Percentiles rank a stretch among this genome's conserved stretches.
phyloP scores from a whole-genome alignment of 92 coral and sea anemone genomes.

The Porites lobata region DNA sequence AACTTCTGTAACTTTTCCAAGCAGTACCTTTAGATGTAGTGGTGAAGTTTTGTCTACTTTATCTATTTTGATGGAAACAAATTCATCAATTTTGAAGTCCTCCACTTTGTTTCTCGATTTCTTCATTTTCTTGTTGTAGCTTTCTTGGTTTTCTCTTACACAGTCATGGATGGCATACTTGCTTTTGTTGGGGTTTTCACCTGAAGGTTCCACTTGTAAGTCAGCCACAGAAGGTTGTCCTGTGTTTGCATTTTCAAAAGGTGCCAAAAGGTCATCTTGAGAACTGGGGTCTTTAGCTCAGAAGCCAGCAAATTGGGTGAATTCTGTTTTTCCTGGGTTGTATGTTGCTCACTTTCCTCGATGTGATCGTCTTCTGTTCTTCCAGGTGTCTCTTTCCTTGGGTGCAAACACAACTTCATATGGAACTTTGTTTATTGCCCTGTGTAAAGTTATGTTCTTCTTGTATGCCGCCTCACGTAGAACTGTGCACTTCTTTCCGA shows the following conservation, averaged over 20 bases:
- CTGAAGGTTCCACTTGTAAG: conserved; percentile 8
- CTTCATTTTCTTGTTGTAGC: conserved; percentile 29
- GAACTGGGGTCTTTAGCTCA: not conserved
- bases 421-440: not conserved
- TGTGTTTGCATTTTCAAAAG: conserved; percentile 8
- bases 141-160: conserved; percentile 6
- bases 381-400: conserved; percentile 10
- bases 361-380: not conserved
- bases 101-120: conserved; percentile 8
- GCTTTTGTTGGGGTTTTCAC: conserved; percentile 3
- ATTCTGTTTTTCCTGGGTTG: conserved; percentile 11
- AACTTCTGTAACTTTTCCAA: no score
- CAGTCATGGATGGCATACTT: conserved; percentile 9
- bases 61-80: no score
- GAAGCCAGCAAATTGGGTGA: conserved; percentile 14
- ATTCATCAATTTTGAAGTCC: not conserved
- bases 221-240: conserved; percentile 6
- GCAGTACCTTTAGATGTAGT: not conserved
- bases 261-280: conserved; percentile 16
- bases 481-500: conserved; percentile 1
- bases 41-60: conserved; percentile 5
- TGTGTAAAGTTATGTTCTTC: not conserved
- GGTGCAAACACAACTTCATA: no score
- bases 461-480: conserved; percentile 2
- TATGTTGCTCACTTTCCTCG: not conserved